Percentiles rank a stretch among this genome's conserved stretches.
These are phyloP conservation scores for Cylas formicarius DNA, from an alignment of 1,140 invertebrate species.

Conservation along the genomic window DNA sequence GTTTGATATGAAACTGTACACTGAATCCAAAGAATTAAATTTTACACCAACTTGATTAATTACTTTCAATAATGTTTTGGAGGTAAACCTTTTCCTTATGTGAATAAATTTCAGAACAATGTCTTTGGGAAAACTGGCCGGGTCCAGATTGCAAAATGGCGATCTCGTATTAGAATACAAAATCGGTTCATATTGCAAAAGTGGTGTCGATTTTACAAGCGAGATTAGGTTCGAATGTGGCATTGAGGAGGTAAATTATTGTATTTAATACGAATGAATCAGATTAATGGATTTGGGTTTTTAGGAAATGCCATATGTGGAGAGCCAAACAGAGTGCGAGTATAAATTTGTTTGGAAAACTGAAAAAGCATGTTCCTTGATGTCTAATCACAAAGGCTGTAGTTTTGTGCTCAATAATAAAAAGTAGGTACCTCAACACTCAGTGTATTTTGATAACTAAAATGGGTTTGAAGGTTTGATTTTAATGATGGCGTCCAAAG, in stretches of 20 bases:
- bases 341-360: slow-evolving; percentile 10
- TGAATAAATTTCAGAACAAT: slow-evolving; percentile 5
- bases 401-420: background rate
- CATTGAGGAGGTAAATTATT: slow-evolving; percentile 5
- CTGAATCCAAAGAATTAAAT: too few species aligned
- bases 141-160: background rate
- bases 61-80: too few species aligned
- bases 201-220: background rate
- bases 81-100: too few species aligned
- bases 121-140: slow-evolving; percentile 5
- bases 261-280: background rate
- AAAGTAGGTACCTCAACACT: too few species aligned
- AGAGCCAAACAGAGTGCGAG: background rate
- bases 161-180: background rate
- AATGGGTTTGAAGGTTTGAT: too few species aligned
- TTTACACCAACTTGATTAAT: too few species aligned
- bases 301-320: background rate
- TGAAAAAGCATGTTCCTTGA: background rate
- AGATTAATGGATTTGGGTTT: background rate
- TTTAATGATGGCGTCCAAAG: too few species aligned
- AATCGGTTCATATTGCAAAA: background rate
- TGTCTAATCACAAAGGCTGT: background rate
- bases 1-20: too few species aligned
- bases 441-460: too few species aligned
- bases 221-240: slow-evolving; percentile 8